Evolutionary conservation across 2,113 vertebrate species (phyloP), one percentile per base, ranked within the genome.

Genomic region (Nymphicus hollandicus): DNA sequence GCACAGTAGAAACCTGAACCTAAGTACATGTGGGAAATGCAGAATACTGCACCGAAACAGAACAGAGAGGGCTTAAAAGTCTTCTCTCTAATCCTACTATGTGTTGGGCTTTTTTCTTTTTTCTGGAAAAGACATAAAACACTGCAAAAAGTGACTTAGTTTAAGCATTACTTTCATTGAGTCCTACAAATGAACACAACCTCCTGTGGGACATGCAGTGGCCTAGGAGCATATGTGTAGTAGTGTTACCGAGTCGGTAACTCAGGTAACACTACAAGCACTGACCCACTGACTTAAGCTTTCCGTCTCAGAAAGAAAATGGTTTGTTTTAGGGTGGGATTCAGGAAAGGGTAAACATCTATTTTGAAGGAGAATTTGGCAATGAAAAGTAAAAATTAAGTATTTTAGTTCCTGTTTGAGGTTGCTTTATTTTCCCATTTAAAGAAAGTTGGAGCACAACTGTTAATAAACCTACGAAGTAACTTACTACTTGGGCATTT

Each of bases 171-270:
- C 20, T 50, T 92, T 88, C 41, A 69, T 13, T 28, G 56, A 78
- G 65, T 46, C 65, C 35, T 37, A 31, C 24, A 60, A 60, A 76
- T 10, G 43, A 81, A 50, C 52, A 55, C 43, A 60, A 10, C 7
- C 33, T 81, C 60, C 72, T 3, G 2, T 1, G 23, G 69, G 83
- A 50, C 35, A 27, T 35, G 44, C 6, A 50, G 7, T 15, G 33
- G 43, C 41, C 47, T 9, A 9, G 33, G 41, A 79, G 66, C 18
- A 2, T 4, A 15, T 8, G 17, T 15, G 50, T n/a, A n/a, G n/a
- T n/a, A n/a, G n/a, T n/a, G n/a, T n/a, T n/a, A n/a, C n/a, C 0
- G 0, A n/a, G 50, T 19, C 2, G 10, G 4, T 50, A 56, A 53
- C 46, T 44, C 3, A 0, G 63, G 3, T 20, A 49, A 55, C 5